These are phyloP conservation scores for Linyphia triangularis DNA, from an alignment of 2,888 invertebrate genomes.

Conservation along the genomic window DNA sequence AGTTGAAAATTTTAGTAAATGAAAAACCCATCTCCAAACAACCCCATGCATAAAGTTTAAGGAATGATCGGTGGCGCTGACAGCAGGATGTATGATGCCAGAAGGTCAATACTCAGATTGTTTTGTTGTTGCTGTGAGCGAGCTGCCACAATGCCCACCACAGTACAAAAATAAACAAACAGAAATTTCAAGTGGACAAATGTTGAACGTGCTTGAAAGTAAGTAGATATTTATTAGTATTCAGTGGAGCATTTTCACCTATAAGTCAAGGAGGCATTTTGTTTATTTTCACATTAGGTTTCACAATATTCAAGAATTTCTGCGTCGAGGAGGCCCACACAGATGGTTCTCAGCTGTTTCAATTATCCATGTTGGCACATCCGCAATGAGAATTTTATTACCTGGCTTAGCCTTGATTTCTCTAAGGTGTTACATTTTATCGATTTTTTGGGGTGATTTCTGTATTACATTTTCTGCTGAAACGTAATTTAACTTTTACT, in stretches of 20 bases:
- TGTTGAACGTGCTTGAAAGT: constrained; percentile 11
- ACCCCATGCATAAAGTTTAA: no score
- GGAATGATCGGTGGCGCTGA: constrained; percentile 54
- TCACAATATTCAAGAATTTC: constrained; percentile 15
- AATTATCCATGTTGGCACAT: constrained; percentile 74
- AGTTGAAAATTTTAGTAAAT: no score
- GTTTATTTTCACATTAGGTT: constrained; percentile 1
- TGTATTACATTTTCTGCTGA: not conserved
- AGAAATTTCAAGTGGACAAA: constrained; percentile 25
- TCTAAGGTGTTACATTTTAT: constrained; percentile 1
- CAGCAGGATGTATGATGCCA: constrained; percentile 67
- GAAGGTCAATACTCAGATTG: constrained; percentile 72
- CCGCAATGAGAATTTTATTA: constrained; percentile 69
- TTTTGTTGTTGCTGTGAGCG: constrained; percentile 55
- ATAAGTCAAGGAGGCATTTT: not conserved
- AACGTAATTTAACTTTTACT: constrained; percentile 55
- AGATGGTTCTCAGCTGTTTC: constrained; percentile 70
- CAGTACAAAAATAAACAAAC: constrained; percentile 64
- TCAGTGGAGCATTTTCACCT: not conserved
- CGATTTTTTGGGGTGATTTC: not conserved
- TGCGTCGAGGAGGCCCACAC: constrained; percentile 52
- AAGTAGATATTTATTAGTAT: constrained; percentile 1
- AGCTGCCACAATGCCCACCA: constrained; percentile 1
- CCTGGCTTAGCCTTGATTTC: constrained; percentile 60
- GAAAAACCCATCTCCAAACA: no score